Base-by-base conservation (phyloP, 2,888 invertebrate species). In the Lordiphosa andalusiaca region DNA sequence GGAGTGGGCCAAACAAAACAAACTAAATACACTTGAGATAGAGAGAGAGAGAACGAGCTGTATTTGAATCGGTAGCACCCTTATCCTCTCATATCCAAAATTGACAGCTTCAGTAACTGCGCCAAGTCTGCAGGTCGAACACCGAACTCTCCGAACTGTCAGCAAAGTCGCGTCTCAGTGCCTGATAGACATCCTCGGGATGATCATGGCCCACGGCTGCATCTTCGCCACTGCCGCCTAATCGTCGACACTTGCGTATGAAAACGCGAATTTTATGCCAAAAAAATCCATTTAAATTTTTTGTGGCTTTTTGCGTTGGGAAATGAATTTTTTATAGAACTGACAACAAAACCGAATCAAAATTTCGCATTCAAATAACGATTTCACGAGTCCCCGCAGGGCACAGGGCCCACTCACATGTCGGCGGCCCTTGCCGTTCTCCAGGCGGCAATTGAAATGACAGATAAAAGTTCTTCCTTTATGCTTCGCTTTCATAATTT, bases 401-500 rank as follows among this genome's bases (percentile, higher is more conserved):
- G 25, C 44, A 5, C 25, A 30, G 19, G 25, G 41, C 21, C 35
- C 16, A 30, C 12, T 33, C 33, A 36, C 44, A 35, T 38, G 42
- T 23, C 23, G 36, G 16, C 23, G 33, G 16, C 9, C 25, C 19
- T 1, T 2, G 36, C n/a, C 19, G 50, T 25, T 60, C 63, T 66
- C 63, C n/a, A 48, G 66, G 54, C 59, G 57, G 53, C 66, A 71
- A 64, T 75, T 69, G 58, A 71, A 63, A 50, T 61, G 68, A 55
- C 63, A 69, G 72, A 54, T 58, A 49, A 49, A 60, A 69, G 48
- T 49, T 19, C 7, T 53, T 51, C 36, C 9, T 30, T 16, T 38
- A 16, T 36, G 23, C 10, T 25, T 38, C 16, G 12, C 50, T 50
- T 44, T 23, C 41, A 53, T 67, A 63, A 67, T 65, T 59, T 53